phyloP scores from a whole-genome alignment of 1,140 invertebrate species.

The Drosophila aff. region DNA sequence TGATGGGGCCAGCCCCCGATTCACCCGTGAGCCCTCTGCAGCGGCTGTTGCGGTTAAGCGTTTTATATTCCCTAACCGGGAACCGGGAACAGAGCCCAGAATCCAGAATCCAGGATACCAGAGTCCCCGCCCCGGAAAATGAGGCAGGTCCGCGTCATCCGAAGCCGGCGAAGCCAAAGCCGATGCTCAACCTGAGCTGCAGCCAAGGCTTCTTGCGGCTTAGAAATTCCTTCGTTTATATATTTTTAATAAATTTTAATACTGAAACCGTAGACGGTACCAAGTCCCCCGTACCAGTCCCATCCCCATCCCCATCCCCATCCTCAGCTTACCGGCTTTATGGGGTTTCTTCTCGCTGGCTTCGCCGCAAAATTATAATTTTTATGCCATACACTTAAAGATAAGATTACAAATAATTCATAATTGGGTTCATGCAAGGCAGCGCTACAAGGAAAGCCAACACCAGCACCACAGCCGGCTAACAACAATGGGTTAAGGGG shows the following conservation, averaged over 20 bases:
- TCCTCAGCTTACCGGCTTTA: slow-evolving; percentile 12
- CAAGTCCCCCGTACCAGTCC: neutral
- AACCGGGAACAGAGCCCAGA: slow-evolving; percentile 27
- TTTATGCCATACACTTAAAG: slow-evolving; percentile 78
- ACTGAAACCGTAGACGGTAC: slow-evolving; percentile 75
- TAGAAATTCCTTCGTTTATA: slow-evolving; percentile 69
- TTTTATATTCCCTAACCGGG: slow-evolving; percentile 60
- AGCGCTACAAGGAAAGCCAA: slow-evolving; percentile 28
- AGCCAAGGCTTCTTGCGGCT: slow-evolving; percentile 56
- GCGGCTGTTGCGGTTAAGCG: slow-evolving; percentile 62
- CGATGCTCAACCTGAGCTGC: slow-evolving; percentile 33
- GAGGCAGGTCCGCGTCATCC: slow-evolving; percentile 28
- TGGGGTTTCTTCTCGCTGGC: slow-evolving; percentile 62
- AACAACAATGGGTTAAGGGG: slow-evolving; percentile 50
- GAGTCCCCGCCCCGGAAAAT: slow-evolving; percentile 5
- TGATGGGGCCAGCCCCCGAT: slow-evolving; percentile 20
- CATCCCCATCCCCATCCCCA: neutral
- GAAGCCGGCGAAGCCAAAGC: slow-evolving; percentile 2
- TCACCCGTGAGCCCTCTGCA: neutral
- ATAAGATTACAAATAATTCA: slow-evolving; percentile 80
- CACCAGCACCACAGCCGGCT: slow-evolving; percentile 25
- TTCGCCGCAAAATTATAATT: slow-evolving; percentile 72
- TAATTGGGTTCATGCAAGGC: slow-evolving; percentile 69
- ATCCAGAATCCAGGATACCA: slow-evolving; percentile 23
- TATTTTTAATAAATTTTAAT: slow-evolving; percentile 83